phyloP scores from a whole-genome alignment of 2,113 vertebrate species.

The Pelecanus crispus region DNA sequence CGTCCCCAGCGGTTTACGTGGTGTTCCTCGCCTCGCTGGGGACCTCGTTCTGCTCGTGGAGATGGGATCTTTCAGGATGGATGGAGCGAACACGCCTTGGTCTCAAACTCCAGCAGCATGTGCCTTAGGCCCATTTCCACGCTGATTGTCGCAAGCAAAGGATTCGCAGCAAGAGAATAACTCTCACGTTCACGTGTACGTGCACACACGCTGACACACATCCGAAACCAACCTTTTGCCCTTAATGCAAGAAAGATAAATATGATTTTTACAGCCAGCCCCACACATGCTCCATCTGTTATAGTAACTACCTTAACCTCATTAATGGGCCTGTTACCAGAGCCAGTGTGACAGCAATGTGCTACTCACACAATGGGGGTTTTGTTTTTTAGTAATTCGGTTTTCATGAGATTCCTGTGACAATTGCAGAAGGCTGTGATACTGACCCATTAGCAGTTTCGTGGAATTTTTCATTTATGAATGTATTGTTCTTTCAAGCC shows the following conservation, averaged over 20 bases:
- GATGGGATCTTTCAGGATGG: background rate
- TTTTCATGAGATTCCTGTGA: background rate
- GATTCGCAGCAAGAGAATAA: background rate
- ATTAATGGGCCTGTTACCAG: background rate
- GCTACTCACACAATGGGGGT: background rate
- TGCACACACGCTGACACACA: rapidly evolving
- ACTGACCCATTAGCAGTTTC: background rate
- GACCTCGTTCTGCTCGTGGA: background rate
- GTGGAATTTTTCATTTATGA: constrained; percentile 1
- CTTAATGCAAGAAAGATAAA: background rate
- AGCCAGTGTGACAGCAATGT: background rate
- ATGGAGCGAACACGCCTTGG: background rate
- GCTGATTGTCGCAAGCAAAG: background rate
- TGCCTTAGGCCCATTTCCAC: rapidly evolving
- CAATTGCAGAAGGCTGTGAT: background rate
- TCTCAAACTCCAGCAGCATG: background rate
- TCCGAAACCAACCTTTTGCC: background rate
- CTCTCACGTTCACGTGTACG: background rate
- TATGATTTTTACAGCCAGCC: background rate
- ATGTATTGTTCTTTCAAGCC: background rate
- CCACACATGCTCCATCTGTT: background rate
- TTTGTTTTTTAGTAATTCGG: background rate
- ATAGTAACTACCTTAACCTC: background rate
- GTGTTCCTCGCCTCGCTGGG: background rate
- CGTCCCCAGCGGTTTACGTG: background rate